Conservation (phyloP, 1,140 invertebrate genomes). For the Saccostrea cuccullata region DNA sequence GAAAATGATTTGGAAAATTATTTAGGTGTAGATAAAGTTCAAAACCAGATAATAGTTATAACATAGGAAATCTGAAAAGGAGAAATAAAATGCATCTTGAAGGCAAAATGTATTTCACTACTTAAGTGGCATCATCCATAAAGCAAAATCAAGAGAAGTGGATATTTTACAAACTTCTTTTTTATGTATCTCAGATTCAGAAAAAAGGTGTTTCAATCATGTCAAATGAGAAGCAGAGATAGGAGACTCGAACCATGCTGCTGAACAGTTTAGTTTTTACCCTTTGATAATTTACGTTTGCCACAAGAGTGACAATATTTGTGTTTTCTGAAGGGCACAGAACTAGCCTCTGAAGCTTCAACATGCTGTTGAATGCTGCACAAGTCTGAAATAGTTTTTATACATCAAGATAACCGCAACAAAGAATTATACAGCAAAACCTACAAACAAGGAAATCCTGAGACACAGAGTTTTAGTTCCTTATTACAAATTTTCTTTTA, state of each 20-base stretch:
- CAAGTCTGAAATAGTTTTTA: not conserved
- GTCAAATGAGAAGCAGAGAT: not conserved
- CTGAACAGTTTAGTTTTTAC: not conserved
- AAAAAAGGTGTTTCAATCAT: not conserved
- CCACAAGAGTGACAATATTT: conserved; percentile 15
- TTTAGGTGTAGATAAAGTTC: too few relatives aligned
- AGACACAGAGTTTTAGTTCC: too few relatives aligned
- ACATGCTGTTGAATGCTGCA: conserved; percentile 2
- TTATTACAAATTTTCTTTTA: too few relatives aligned
- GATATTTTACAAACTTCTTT: not conserved
- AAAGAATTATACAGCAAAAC: not conserved
- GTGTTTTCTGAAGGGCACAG: not conserved
- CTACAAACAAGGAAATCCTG: too few relatives aligned
- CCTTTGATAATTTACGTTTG: conserved; percentile 7
- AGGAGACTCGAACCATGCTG: not conserved
- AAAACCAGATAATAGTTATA: too few relatives aligned
- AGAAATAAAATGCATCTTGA: too few relatives aligned
- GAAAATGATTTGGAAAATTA: too few relatives aligned
- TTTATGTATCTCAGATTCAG: not conserved
- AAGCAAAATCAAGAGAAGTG: not conserved
- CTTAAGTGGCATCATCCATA: not conserved
- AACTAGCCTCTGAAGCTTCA: not conserved
- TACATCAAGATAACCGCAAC: not conserved
- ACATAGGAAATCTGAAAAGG: too few relatives aligned
- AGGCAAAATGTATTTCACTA: too few relatives aligned